A percentile compares a stretch with the other conserved stretches of the same genome.
Evolutionary conservation across 23 tunicate genomes (phyloP).

Genomic region (Botrylloides violaceus): DNA sequence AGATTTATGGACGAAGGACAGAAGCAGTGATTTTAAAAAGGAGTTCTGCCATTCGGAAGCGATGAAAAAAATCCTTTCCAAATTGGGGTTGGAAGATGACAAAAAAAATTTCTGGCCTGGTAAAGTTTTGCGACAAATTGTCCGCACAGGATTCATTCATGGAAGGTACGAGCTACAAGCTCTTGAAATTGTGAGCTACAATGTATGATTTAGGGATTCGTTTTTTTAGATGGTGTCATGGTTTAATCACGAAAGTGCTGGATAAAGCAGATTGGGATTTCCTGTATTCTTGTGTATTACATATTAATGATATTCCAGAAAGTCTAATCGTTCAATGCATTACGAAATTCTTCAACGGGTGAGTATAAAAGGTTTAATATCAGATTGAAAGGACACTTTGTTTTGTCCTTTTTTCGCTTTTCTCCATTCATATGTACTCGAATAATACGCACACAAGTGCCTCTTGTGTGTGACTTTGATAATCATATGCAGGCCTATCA

Average conservation of each 20-base stretch:
- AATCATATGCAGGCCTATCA: too few relatives aligned
- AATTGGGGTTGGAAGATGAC: background rate
- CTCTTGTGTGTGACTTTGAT: too few relatives aligned
- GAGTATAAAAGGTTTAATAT: too few relatives aligned
- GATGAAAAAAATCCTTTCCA: conserved; percentile 3
- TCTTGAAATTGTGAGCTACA: too few relatives aligned
- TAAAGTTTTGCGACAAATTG: background rate
- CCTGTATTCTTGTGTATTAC: background rate
- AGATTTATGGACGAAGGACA: too few relatives aligned
- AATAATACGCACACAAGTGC: too few relatives aligned
- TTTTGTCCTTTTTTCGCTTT: too few relatives aligned
- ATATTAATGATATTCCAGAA: conserved; percentile 13
- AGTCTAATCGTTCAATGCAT: background rate
- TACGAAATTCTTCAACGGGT: background rate
- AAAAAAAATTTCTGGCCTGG: conserved; percentile 24
- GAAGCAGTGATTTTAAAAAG: background rate
- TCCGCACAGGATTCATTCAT: conserved; percentile 4
- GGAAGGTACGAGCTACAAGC: too few relatives aligned
- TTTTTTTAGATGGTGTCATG: conserved; percentile 7
- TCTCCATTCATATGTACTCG: too few relatives aligned
- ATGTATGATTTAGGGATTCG: background rate
- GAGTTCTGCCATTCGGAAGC: conserved; percentile 9
- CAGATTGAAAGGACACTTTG: too few relatives aligned
- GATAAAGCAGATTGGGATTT: conserved; percentile 14
- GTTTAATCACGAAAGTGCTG: background rate